A percentile compares a stretch with the other conserved stretches of the same genome.
Evolutionary conservation across 2,113 vertebrate genomes (phyloP).

Genomic region (Calonectris borealis): DNA sequence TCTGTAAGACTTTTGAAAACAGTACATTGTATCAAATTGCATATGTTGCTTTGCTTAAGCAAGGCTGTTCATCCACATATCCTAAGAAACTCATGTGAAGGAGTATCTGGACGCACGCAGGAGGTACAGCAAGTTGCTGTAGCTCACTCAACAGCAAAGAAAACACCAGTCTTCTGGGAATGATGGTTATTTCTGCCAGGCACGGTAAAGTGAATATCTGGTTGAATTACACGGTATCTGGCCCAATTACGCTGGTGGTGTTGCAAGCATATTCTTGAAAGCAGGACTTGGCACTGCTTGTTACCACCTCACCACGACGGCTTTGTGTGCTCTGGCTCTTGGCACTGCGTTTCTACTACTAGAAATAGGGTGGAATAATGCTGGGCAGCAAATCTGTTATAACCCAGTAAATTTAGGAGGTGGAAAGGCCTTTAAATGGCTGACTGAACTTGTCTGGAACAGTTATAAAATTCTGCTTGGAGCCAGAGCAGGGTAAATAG

Average conservation of each 20-base stretch:
- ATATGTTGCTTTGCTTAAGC: not conserved
- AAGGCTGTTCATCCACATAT: not conserved
- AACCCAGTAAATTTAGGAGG: not conserved
- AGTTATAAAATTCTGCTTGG: not conserved
- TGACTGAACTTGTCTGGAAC: conserved; percentile 13
- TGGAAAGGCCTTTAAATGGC: conserved; percentile 17
- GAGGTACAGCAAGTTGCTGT: not conserved
- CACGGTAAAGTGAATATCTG: not conserved
- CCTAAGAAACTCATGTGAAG: not conserved
- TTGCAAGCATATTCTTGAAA: not conserved
- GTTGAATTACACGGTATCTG: not conserved
- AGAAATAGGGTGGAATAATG: not conserved
- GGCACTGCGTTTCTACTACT: not conserved
- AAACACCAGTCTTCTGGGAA: not conserved
- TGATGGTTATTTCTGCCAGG: not conserved
- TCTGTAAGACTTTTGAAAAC: not conserved
- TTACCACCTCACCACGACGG: not conserved
- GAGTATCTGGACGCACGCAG: not conserved
- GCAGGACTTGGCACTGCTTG: not conserved
- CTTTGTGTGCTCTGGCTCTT: not conserved
- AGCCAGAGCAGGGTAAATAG: not conserved
- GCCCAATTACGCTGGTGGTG: not conserved
- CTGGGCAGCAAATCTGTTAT: not conserved
- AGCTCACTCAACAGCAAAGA: not conserved
- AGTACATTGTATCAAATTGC: not conserved